Base-by-base conservation (phyloP, 2,888 invertebrate species). In the Adelphocoris suturalis region DNA sequence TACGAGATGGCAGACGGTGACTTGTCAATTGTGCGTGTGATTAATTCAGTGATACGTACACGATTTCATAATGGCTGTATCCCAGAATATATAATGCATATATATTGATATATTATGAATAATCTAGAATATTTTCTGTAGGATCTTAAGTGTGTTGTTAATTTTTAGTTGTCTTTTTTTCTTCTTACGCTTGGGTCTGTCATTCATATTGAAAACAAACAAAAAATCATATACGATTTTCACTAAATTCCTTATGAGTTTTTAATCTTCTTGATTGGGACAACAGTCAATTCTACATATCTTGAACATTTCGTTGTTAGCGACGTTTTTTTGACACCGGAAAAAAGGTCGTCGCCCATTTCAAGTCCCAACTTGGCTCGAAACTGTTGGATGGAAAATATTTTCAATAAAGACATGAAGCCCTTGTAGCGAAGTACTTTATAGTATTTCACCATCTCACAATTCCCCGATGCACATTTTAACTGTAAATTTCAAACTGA, bases 21-120 rank as follows among this genome's bases (percentile, higher is more conserved):
- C 89, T 91, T 91, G 90, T 91, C 91, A 90, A 91, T 91, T 90
- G 91, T 91, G 91, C 91, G 90, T 89, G 91, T 90, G 90, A 90
- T 90, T 90, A 78, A 80, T 80, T 90, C 85, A 91, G 91, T 91
- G 91, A 91, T 91, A 91, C 91, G 91, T 91, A 91, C 91, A 91
- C 91, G 91, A 91, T 91, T 88, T 91, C 90, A 91, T 90, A 88
- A 91, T 91, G 91, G 91, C 91, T 91, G 91, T 91, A 91, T 90
- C 91, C 90, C 85, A 87, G 90, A 90, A 90, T 91, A 90, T 96
- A 90, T 90, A 90, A 90, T 91, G 89, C 78, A 91, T 85, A 91
- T 90, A 89, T 89, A 90, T 90, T 86, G 88, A 78, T 88, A 88
- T 78, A 75, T 68, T 75, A 85, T 85, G 28, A 75, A 90, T 90